Evolutionary conservation across 1,140 invertebrate genomes (phyloP).

Genomic region (Aplysia californica): DNA sequence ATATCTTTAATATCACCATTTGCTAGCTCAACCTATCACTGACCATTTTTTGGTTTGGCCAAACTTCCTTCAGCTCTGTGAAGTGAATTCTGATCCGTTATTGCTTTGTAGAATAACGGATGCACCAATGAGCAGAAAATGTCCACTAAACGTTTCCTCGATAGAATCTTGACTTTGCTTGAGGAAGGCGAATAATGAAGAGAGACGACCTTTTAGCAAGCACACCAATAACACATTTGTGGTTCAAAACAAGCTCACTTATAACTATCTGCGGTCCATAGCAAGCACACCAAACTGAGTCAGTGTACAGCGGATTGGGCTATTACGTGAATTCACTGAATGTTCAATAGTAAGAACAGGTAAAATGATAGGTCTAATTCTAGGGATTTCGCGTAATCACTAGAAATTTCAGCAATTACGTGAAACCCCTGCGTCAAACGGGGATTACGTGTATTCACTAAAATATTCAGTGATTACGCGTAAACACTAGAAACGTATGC

Average conservation of each 20-base stretch:
- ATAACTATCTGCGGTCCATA: too few species aligned
- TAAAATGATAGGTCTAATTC: neutral
- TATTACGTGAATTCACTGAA: neutral
- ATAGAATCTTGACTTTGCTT: too few species aligned
- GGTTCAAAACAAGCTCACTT: neutral
- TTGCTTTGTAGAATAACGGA: conserved; percentile 43
- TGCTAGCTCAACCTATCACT: conserved; percentile 41
- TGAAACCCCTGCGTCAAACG: neutral
- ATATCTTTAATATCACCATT: conserved; percentile 48
- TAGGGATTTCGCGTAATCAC: neutral
- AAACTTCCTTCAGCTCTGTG: conserved; percentile 33
- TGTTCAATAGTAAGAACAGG: neutral
- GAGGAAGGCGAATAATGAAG: too few species aligned
- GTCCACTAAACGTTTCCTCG: neutral
- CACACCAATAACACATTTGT: neutral
- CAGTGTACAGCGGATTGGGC: neutral
- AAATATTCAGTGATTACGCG: neutral
- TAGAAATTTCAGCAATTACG: neutral
- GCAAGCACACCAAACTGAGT: neutral
- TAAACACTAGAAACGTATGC: neutral
- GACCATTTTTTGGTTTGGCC: conserved; percentile 37
- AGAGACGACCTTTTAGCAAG: too few species aligned
- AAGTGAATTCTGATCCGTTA: conserved; percentile 44
- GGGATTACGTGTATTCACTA: neutral
- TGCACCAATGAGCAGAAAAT: conserved; percentile 38